phyloP scores from a whole-genome alignment of 2,888 invertebrate genomes.

The Papilio gigon region DNA sequence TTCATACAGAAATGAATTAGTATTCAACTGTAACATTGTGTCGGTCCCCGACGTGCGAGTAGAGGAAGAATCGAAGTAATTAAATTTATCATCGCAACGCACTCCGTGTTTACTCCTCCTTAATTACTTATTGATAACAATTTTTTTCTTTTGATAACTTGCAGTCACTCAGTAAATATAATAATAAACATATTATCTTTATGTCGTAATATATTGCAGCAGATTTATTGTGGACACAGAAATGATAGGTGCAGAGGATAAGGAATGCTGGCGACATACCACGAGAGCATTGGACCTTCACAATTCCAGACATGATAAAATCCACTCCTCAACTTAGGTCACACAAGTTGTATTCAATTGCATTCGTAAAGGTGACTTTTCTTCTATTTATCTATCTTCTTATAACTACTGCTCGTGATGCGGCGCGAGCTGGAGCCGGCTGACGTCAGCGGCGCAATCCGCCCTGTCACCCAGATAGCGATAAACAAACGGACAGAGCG shows the following conservation, averaged over 20 bases:
- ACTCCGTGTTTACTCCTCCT: slow-evolving; percentile 5
- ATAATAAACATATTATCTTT: slow-evolving; percentile 2
- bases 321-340: too few relatives aligned
- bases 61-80: not conserved
- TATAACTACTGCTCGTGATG: slow-evolving; percentile 2
- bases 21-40: too few relatives aligned
- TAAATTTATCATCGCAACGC: not conserved
- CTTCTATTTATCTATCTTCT: not conserved
- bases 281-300: not conserved
- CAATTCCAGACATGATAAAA: not conserved
- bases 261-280: not conserved
- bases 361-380: not conserved
- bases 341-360: too few relatives aligned
- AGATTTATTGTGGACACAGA: slow-evolving; percentile 8
- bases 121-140: slow-evolving; percentile 11
- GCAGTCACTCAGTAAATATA: not conserved
- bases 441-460: slow-evolving; percentile 26
- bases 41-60: not conserved
- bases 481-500: slow-evolving; percentile 18
- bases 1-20: not conserved
- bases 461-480: slow-evolving; percentile 26
- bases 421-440: not conserved
- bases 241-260: not conserved
- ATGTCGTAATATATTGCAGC: not conserved
- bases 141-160: not conserved